These are phyloP conservation scores for Phanerotoma sp. DNA, from an alignment of 2,888 invertebrate genomes.

Conservation along the genomic window DNA sequence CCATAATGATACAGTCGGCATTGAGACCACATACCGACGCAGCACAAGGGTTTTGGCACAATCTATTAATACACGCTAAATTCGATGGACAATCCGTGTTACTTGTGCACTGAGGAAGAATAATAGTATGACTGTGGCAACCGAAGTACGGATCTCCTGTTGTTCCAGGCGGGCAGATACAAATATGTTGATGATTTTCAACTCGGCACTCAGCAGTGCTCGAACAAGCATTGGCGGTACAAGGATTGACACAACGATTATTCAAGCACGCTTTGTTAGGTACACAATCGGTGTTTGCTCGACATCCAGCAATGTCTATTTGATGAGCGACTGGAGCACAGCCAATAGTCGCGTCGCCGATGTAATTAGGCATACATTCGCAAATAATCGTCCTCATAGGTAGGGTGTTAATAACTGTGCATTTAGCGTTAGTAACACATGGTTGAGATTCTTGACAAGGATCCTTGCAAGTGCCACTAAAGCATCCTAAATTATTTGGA, in stretches of 20 bases:
- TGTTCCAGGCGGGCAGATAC: constrained; percentile 72
- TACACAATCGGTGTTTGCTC: constrained; percentile 71
- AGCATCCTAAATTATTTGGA: constrained; percentile 81
- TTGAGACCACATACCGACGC: constrained; percentile 78
- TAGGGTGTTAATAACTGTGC: constrained; percentile 81
- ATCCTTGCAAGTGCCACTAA: constrained; percentile 75
- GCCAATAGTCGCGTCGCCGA: constrained; percentile 83
- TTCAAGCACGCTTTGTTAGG: constrained; percentile 72
- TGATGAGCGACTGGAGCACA: constrained; percentile 64
- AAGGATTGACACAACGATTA: constrained; percentile 76
- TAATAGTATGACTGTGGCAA: constrained; percentile 64
- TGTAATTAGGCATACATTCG: constrained; percentile 77
- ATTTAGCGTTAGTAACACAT: constrained; percentile 78
- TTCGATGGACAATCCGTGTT: constrained; percentile 77
- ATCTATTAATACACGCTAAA: constrained; percentile 76
- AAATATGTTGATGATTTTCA: constrained; percentile 73
- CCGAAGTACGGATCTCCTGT: constrained; percentile 80
- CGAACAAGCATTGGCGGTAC: constrained; percentile 73
- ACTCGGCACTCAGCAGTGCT: constrained; percentile 76
- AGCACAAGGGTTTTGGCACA: constrained; percentile 82
- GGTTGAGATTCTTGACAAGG: constrained; percentile 78
- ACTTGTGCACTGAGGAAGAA: constrained; percentile 67
- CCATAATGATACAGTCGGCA: constrained; percentile 75
- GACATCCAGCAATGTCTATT: constrained; percentile 64
- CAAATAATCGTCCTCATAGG: constrained; percentile 88